phyloP scores from a whole-genome alignment of 1,140 invertebrate species.

The Parapsyche elsis region DNA sequence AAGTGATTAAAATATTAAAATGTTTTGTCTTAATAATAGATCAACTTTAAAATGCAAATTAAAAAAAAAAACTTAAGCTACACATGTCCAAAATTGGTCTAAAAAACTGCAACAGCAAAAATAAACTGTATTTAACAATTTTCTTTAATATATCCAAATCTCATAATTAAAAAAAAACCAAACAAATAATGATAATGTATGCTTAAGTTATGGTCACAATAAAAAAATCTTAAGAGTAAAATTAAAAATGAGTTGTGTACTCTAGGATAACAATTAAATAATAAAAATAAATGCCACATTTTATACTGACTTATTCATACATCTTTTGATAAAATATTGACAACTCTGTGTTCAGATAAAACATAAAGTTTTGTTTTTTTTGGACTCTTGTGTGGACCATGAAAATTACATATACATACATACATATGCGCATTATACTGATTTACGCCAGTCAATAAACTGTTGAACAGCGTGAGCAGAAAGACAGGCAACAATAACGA shows the following conservation, averaged over 20 bases:
- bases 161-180: background rate
- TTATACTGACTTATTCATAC: slow-evolving; percentile 23
- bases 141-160: background rate
- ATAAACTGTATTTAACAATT: background rate
- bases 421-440: slow-evolving; percentile 43
- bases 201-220: slow-evolving; percentile 16
- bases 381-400: slow-evolving; percentile 11
- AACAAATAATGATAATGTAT: background rate
- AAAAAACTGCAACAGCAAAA: background rate
- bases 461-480: slow-evolving; percentile 70
- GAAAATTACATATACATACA: background rate
- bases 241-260: slow-evolving; percentile 21
- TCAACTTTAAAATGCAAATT: background rate
- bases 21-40: too few relatives aligned
- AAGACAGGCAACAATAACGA: slow-evolving; percentile 74
- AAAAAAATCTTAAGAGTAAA: slow-evolving; percentile 14
- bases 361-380: background rate
- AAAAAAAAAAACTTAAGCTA: background rate
- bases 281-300: slow-evolving; percentile 37
- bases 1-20: too few relatives aligned
- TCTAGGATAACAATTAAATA: slow-evolving; percentile 33
- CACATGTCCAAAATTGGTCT: background rate
- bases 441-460: slow-evolving; percentile 60
- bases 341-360: background rate
- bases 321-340: slow-evolving; percentile 38